phyloP scores from a whole-genome alignment of 2,888 invertebrate species.

The Ichneumoninae sp. region DNA sequence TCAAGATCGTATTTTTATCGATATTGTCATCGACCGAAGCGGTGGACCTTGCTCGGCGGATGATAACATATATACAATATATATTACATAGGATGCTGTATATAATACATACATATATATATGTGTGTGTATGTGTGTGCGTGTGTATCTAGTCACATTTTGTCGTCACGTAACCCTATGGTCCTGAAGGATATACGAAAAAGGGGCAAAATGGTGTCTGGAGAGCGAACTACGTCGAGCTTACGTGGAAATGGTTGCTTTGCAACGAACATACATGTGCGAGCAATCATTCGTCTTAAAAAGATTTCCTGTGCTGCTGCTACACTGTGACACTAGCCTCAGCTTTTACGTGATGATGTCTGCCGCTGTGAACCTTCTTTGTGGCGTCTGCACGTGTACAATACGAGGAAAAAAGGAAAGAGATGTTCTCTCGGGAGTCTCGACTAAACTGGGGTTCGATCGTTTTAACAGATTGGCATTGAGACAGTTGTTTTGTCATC shows the following conservation, averaged over 20 bases:
- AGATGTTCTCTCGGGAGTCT: background rate
- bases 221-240: constrained; percentile 25
- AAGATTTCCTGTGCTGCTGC: constrained; percentile 1
- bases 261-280: constrained; percentile 1
- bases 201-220: constrained; percentile 16
- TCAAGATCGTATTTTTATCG: constrained; percentile 16
- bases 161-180: constrained; percentile 30
- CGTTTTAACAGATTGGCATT: background rate
- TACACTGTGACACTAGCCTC: constrained; percentile 6
- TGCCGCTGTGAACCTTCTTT: background rate
- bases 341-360: constrained; percentile 2
- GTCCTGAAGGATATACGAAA: constrained; percentile 17
- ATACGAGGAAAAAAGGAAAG: background rate
- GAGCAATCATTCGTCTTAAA: constrained; percentile 14
- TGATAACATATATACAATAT: constrained; percentile 16
- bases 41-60: constrained; percentile 9
- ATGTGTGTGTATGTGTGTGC: background rate
- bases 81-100: background rate
- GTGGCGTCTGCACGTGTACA: background rate
- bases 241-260: constrained; percentile 24
- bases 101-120: background rate
- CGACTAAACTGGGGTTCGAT: background rate
- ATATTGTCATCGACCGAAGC: constrained; percentile 27
- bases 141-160: constrained; percentile 8
- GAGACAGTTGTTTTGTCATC: background rate